Evolutionary conservation across 1,140 invertebrate genomes (phyloP), one percentile per base, ranked within the genome.

Genomic region (Berghia stephanieae): DNA sequence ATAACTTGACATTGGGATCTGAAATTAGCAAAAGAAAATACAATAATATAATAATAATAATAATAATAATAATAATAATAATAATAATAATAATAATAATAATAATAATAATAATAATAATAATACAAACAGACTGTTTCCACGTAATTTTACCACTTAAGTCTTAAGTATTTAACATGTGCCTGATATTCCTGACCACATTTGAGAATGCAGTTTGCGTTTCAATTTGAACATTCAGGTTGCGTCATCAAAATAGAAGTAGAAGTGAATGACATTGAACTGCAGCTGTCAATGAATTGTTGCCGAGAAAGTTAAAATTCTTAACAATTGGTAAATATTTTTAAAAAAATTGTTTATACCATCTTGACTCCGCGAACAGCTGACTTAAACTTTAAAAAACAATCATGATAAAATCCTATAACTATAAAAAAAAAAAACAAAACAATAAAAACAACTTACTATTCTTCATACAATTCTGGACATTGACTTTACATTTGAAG

Each of bases 1-100:
- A 94, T 24, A 96, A 85, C 88, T 95, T 95, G 0, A 97, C 93
- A 43, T 96, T 86, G n/a, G 94, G 93, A 91, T 93, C 94, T 94
- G 82, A 77, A 91, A 90, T 84, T 63, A 73, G 43, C 71, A 66
- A 82, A 70, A 67, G 31, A 73, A 67, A 43, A 31, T 73, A 13
- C 3, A 24, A 68, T 40, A 36, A 57, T 55, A 21, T 24, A 78
- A 27, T 0, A 10, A n/a, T n/a, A n/a, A n/a, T n/a, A n/a, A n/a
- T n/a, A n/a, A n/a, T n/a, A n/a, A n/a, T n/a, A n/a, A n/a, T n/a
- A n/a, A n/a, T n/a, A n/a, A n/a, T n/a, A n/a, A n/a, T n/a, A n/a
- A n/a, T n/a, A n/a, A n/a, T n/a, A n/a, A n/a, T n/a, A n/a, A n/a
- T n/a, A n/a, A n/a, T n/a, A n/a, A n/a, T n/a, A n/a, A n/a, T n/a